Percentiles rank a stretch among this genome's conserved stretches.
These are phyloP conservation scores for Phalangium opilio DNA, from an alignment of 2,888 invertebrate species.

Conservation along the genomic window DNA sequence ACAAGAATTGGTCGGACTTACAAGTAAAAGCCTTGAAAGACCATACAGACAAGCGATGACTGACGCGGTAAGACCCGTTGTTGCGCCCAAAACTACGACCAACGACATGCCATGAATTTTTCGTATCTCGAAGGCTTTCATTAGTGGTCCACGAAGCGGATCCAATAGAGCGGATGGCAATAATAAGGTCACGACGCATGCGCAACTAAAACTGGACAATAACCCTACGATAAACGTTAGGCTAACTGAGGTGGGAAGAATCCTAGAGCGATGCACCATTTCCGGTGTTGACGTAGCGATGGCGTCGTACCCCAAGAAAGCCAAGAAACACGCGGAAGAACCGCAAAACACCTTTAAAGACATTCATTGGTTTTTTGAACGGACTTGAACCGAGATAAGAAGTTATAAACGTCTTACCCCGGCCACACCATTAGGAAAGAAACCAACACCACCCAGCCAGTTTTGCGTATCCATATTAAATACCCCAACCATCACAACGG, in stretches of 20 bases:
- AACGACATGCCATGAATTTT: conserved; percentile 15
- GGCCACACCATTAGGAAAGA: conserved; percentile 18
- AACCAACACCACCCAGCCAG: conserved; percentile 20
- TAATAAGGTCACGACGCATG: conserved; percentile 16
- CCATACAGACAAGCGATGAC: conserved; percentile 13
- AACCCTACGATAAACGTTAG: conserved; percentile 18
- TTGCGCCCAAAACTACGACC: conserved; percentile 17
- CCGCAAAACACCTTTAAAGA: conserved; percentile 18
- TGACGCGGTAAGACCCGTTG: conserved; percentile 14
- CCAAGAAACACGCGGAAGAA: conserved; percentile 17
- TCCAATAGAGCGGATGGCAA: conserved; percentile 17
- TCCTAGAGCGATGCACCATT: conserved; percentile 10
- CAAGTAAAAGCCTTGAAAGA: conserved; percentile 12
- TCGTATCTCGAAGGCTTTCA: conserved; percentile 15
- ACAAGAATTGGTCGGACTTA: too few relatives aligned
- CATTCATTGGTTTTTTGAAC: not conserved
- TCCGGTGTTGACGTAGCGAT: conserved; percentile 16
- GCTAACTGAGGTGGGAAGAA: conserved; percentile 15
- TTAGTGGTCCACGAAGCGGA: conserved; percentile 9
- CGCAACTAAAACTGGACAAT: conserved; percentile 13
- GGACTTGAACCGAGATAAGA: too few relatives aligned
- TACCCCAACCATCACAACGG: conserved; percentile 16
- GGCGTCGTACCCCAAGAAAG: conserved; percentile 20
- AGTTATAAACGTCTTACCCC: conserved; percentile 18
- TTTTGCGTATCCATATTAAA: conserved; percentile 18